Base-by-base conservation (phyloP, 2,113 vertebrate genomes). In the Lepidothrix coronata region DNA sequence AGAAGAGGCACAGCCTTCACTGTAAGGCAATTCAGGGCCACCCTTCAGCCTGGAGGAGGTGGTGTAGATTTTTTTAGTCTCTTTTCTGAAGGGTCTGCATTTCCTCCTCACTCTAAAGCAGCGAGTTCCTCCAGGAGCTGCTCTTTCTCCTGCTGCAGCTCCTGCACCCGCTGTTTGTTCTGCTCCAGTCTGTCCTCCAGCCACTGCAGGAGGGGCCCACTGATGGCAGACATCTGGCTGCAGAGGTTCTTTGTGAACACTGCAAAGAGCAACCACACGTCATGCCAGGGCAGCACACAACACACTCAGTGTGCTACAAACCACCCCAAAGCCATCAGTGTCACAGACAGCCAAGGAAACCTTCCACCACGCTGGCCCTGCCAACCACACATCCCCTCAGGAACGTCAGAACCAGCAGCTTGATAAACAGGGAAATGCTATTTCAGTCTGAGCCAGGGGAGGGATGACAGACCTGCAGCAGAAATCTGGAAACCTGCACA, bases 141-240 rank as follows among this genome's bases (percentile, higher is more conserved):
- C 95, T 99, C 99, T 18, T 99, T 99, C 97, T 99, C 99, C 58
- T 91, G 98, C 97, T 99, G 98, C 92, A 99, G 96, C 91, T 99
- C 98, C 85, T 96, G 96, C 82, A 99, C 94, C 37, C 98, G 98
- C 95, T 98, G 98, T 49, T 98, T 98, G 97, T 99, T 99, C 97
- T 99, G 99, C 96, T 99, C 98, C 96, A 99, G 97, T 30, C 99
- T 98, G 98, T 99, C 99, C 97, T 99, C 99, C 91, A 99, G 97
- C 99, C 99, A 99, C 97, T 99, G 99, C 51, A 99, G 98, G 72
- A 99, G 98, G 3, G 99, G 99, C 9, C 99, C 99, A 8, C 99
- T 99, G 92, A 99, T 98, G 48, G 99, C 99, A 1, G 99, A 99
- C 99, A 99, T 99, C 97, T 99, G 99, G 94, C 99, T 99, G 98